A percentile compares a stretch with the other conserved stretches of the same genome.
Conservation (phyloP, 1,140 invertebrate genomes). For the Drosophila ercepeae region DNA sequence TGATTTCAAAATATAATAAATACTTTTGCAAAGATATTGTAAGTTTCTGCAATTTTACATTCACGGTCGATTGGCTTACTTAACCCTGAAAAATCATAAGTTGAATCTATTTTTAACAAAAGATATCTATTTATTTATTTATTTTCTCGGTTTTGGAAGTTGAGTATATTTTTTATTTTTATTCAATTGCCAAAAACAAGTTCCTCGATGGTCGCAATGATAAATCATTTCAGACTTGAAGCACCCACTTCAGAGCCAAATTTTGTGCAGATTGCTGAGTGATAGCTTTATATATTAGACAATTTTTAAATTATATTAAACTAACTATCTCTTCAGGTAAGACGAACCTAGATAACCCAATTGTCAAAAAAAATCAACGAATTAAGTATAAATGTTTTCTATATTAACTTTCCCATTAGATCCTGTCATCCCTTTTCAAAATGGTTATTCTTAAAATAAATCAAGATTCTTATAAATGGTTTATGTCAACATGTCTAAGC, state of each 20-base stretch:
- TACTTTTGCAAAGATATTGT: not conserved
- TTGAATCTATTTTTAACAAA: conserved; percentile 52
- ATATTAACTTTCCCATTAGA: not conserved
- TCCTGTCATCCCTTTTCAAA: conserved; percentile 25
- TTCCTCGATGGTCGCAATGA: conserved; percentile 25
- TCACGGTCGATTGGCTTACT: conserved; percentile 52
- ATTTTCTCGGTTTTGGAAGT: conserved; percentile 13
- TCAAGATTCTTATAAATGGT: conserved; percentile 52
- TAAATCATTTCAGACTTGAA: conserved; percentile 28
- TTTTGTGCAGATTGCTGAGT: not conserved
- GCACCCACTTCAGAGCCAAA: conserved; percentile 10
- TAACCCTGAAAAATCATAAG: conserved; percentile 54
- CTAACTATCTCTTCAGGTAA: conserved; percentile 62
- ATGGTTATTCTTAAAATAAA: not conserved
- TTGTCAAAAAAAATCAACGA: no score
- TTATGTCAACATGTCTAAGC: conserved; percentile 58
- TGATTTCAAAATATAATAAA: not conserved
- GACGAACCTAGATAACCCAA: not conserved
- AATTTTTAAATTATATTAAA: conserved; percentile 7
- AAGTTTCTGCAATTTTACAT: no score
- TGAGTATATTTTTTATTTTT: conserved; percentile 24
- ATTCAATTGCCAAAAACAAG: conserved; percentile 9
- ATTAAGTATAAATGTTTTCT: not conserved
- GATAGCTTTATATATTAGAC: not conserved
- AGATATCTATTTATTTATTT: conserved; percentile 26